phyloP scores from a whole-genome alignment of 2,797 vertebrate species.

The Scarus forsteni region DNA sequence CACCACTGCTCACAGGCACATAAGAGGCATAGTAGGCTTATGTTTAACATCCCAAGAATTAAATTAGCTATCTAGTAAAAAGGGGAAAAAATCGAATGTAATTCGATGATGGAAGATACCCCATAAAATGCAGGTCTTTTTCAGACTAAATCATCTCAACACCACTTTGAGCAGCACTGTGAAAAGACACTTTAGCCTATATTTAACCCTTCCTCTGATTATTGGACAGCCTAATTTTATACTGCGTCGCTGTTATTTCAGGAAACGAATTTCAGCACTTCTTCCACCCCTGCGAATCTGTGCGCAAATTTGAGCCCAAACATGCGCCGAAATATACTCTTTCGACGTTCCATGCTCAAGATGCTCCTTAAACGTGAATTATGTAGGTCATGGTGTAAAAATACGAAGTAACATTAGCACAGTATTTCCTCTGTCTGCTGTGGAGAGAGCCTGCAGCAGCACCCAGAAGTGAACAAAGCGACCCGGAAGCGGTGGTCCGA shows the following conservation, averaged over 20 bases:
- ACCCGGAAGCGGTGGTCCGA: slow-evolving; percentile 92
- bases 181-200: too few relatives aligned
- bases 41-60: too few relatives aligned
- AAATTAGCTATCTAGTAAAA: too few relatives aligned
- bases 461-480: slow-evolving; percentile 96
- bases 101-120: too few relatives aligned
- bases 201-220: neutral
- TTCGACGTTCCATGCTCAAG: neutral
- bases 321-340: slow-evolving; percentile 1
- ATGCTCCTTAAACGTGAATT: slow-evolving; percentile 12
- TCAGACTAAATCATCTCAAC: too few relatives aligned
- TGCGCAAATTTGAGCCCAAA: slow-evolving; percentile 4
- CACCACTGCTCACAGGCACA: too few relatives aligned
- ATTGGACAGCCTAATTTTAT: slow-evolving; percentile 2
- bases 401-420: slow-evolving; percentile 28
- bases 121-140: too few relatives aligned
- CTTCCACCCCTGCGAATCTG: slow-evolving; percentile 9
- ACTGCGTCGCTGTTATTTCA: slow-evolving; percentile 6
- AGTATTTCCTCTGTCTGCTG: slow-evolving; percentile 14
- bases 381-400: slow-evolving; percentile 30
- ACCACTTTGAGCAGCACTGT: too few relatives aligned
- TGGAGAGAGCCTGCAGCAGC: slow-evolving; percentile 74
- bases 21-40: too few relatives aligned
- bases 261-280: neutral
- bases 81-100: too few relatives aligned